These are phyloP conservation scores for Parotia lawesii DNA, from an alignment of 2,113 vertebrate species.

Conservation along the genomic window DNA sequence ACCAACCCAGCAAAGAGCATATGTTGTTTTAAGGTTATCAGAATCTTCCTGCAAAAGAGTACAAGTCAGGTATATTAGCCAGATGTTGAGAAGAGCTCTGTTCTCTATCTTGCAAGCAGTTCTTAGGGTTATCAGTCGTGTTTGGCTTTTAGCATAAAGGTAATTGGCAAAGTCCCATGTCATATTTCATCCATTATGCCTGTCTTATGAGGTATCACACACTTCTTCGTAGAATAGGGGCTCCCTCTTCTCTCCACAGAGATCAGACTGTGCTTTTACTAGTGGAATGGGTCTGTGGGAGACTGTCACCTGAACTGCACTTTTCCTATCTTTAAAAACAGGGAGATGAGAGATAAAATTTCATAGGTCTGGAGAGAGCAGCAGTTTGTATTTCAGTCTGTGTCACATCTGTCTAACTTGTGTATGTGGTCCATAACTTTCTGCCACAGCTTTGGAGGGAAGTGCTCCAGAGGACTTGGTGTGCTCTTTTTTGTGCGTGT, in stretches of 20 bases:
- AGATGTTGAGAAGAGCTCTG: not conserved
- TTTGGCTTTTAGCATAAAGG: not conserved
- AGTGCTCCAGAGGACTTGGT: not conserved
- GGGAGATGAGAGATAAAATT: not conserved
- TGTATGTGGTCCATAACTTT: not conserved
- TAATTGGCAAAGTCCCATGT: not conserved
- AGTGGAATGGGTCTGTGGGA: not conserved
- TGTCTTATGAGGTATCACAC: not conserved
- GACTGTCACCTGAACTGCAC: not conserved
- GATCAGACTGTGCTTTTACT: not conserved
- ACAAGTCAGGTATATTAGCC: not conserved
- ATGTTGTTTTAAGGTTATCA: not conserved
- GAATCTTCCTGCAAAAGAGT: not conserved
- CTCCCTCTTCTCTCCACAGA: not conserved
- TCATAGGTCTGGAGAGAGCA: not conserved
- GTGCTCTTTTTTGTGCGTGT: not conserved
- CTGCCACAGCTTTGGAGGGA: not conserved
- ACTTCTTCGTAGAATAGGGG: not conserved
- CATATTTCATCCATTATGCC: not conserved
- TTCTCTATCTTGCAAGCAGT: not conserved
- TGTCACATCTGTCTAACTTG: not conserved
- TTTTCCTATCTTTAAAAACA: not conserved
- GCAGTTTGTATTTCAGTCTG: not conserved
- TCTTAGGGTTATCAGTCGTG: not conserved
- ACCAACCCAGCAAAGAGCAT: not conserved